A percentile compares a stretch with the other conserved stretches of the same genome.
Conservation (phyloP, 2,888 invertebrate genomes). For the Clitarchus hookeri region DNA sequence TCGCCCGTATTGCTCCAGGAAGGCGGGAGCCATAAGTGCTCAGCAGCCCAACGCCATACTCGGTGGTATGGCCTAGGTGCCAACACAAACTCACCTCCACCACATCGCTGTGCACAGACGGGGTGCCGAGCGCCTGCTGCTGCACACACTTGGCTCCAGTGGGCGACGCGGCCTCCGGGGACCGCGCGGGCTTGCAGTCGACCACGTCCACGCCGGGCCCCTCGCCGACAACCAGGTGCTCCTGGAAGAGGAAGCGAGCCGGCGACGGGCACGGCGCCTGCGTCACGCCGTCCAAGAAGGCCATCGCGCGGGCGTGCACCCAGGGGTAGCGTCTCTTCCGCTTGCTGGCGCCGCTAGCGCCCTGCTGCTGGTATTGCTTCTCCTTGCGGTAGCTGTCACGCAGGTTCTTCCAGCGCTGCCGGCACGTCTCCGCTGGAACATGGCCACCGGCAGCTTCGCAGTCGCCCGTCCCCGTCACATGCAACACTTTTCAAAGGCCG, state of each 20-base stretch:
- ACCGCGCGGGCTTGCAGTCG: background rate
- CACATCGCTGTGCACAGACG: background rate
- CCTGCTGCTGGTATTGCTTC: constrained; percentile 6
- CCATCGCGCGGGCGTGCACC: background rate
- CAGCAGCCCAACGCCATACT: too few species aligned
- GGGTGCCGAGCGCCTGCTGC: background rate
- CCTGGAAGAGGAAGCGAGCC: background rate
- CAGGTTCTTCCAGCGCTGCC: constrained; percentile 1
- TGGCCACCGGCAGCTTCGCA: background rate
- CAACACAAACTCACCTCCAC: background rate
- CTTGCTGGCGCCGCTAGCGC: background rate
- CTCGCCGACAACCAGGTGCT: background rate
- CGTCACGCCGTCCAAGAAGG: constrained; percentile 1
- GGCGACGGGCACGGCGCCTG: background rate
- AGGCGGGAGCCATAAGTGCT: too few species aligned
- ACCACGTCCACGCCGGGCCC: background rate
- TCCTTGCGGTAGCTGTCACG: background rate
- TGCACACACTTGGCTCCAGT: too few species aligned
- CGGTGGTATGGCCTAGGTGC: too few species aligned
- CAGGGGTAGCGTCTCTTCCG: constrained; percentile 1
- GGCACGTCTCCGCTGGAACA: background rate
- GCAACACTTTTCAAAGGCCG: too few species aligned
- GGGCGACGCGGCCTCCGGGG: background rate
- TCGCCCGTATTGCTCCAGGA: too few species aligned
- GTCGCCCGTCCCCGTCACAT: too few species aligned